Evolutionary conservation across 2,888 invertebrate species (phyloP), one percentile per base, ranked within the genome.

Genomic region (Leptopilina drosophilae): DNA sequence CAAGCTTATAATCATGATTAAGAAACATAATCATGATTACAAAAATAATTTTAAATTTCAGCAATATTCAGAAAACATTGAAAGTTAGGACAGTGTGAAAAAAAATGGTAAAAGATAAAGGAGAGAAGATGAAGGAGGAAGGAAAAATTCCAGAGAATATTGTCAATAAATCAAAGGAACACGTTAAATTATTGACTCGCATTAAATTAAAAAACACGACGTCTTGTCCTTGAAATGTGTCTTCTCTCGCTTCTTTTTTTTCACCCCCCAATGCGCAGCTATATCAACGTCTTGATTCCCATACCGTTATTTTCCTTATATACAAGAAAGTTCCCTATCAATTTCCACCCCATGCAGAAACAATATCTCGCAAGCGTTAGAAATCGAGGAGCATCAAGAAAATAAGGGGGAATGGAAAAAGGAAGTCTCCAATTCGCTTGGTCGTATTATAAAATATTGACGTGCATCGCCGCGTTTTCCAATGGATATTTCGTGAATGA

Each of bases 141-240:
- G 7, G 6, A 42, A 42, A 42, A 42, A 42, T 42, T 3, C 33
- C 33, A 42, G 6, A 42, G 42, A 42, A 42, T 81, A 65, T 80
- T 59, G 73, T 73, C 84, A 81, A 84, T 86, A 87, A 88, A 88
- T 88, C 88, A 87, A 86, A 87, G 83, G 85, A 83, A 85, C 85
- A 84, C 83, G 85, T 86, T 87, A 87, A 89, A 88, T 89, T 88
- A 89, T 88, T 88, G 87, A 89, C 86, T 85, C 84, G 87, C 87
- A 87, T 88, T 85, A 88, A 88, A 88, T 89, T 89, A 88, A 88
- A 88, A 88, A 88, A 80, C 78, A 82, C 78, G 78, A 77, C 82
- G 81, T 77, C 81, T 33, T 82, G 73, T 80, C 80, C 67, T 82
- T 76, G 75, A 79, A 81, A 83, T 80, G 78, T 76, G 78, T 76